Evolutionary conservation across 2,888 invertebrate genomes (phyloP), one percentile per base, ranked within the genome.

Genomic region (Orchestes rusci): DNA sequence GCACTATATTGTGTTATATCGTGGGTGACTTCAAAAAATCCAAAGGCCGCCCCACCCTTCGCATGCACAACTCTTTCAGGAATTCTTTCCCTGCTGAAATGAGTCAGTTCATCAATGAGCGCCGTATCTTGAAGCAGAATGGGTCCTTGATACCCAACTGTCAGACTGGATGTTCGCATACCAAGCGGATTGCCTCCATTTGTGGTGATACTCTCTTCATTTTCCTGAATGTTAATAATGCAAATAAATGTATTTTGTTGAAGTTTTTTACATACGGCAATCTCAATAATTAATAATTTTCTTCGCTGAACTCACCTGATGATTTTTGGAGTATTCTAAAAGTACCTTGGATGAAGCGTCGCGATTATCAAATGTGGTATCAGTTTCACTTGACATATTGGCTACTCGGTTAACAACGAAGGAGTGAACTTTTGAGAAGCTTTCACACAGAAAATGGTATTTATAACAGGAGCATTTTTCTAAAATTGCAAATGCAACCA

Each of bases 51-150:
- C 27, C 86, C 90, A 50, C 94, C 95, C 68, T 95, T 95, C 1
- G 95, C 94, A 67, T 94, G 93, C 1, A 92, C 93, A 3, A 94
- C 93, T 54, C 95, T 77, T 66, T 96, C 95, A 0, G 95, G 95
- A 57, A 95, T 94, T 45, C 95, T 79, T 66, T 96, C 95, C 19
- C 92, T 74, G 64, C 82, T 81, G 64, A 94, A 95, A 58, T 91
- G 80, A 1, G 84, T 75, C 39, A 88, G 72, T 64, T 85, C 84
- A 65, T 89, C 88, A 4, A 88, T 60, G 52, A 79, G 81, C 48
- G 81, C 76, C 48, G 78, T 77, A 71, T 96, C 95, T 68, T 94
- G 88, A 8, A 94, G 66, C 1, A 96, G 73, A 23, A 84, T 70
- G 0, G 93, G 94, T 29, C 96, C 93, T 48, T 82, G 75, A 15